Conservation (phyloP, 2,797 vertebrate species). For the Bucorvus abyssinicus region DNA sequence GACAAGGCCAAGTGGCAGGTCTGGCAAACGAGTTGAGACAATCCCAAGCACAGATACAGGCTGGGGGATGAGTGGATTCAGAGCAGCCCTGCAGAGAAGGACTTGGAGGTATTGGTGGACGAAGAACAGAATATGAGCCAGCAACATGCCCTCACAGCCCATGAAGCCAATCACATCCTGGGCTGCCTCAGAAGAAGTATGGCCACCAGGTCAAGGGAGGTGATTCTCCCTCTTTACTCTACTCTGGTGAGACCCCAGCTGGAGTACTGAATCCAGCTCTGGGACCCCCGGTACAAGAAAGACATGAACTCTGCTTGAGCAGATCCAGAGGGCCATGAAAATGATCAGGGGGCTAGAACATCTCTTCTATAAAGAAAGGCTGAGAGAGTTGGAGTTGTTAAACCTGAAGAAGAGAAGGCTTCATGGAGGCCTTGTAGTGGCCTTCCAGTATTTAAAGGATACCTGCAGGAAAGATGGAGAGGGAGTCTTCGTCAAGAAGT, state of each 20-base stretch:
- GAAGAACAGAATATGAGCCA: background rate
- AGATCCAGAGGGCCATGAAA: background rate
- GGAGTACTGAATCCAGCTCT: background rate
- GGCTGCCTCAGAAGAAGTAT: background rate
- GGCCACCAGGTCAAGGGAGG: background rate
- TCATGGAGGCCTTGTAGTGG: background rate
- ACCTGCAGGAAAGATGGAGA: background rate
- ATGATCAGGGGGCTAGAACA: background rate
- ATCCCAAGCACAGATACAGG: background rate
- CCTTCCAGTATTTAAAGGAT: background rate
- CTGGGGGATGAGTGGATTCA: background rate
- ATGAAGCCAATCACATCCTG: background rate
- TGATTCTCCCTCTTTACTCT: background rate
- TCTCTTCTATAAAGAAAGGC: no score
- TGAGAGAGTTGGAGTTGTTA: background rate
- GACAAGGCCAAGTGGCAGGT: background rate
- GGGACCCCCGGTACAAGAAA: background rate
- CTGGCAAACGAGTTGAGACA: background rate
- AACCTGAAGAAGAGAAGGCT: background rate
- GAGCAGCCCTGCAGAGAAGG: background rate
- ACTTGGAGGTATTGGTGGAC: no score
- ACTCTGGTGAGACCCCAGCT: background rate
- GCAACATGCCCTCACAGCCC: background rate
- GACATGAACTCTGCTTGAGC: background rate
- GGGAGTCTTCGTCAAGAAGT: background rate